Evolutionary conservation across 2,888 invertebrate species (phyloP), one percentile per base, ranked within the genome.

Genomic region (Melinopterus prodromus): DNA sequence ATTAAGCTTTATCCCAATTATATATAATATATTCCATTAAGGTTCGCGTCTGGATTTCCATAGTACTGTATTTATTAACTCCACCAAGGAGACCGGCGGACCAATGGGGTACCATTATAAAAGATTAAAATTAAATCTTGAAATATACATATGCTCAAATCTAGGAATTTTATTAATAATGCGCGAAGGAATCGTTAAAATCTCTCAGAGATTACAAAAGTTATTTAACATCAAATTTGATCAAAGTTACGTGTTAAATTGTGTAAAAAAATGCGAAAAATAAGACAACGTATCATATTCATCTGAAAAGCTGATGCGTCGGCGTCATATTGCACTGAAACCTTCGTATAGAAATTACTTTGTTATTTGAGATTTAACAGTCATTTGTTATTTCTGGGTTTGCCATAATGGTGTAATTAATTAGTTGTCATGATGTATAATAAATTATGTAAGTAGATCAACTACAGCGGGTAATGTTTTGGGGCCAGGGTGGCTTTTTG

Each of bases 1-100:
- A 71, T 71, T 71, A 71, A 71, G 35, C 35, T 35, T 71, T 35
- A 7, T 71, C 71, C 71, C 71, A 71, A 71, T 71, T 71, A 26
- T 26, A 71, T 71, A 71, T 71, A 71, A 71, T 71, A 71, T 71
- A 71, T 71, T 71, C 71, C 71, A 71, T 71, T 71, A 71, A 71
- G 71, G 35, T 12, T 35, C 12, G 71, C 71, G 35, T 71, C 71
- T 71, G 26, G 16, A 71, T 71, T 71, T 71, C 71, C 71, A 71
- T 71, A 71, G 71, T 26, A 71, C 71, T 71, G 71, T 71, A 71
- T 71, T 71, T 71, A 71, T 71, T 71, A 71, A 71, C 71, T 9
- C 71, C 15, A 16, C 16, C 71, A 35, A 71, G 71, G 26, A 26
- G 26, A 26, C 2, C 2, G 2, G 26, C 26, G 3, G 26, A 26